Percentiles rank a stretch among this genome's conserved stretches.
Evolutionary conservation across 1,140 invertebrate species (phyloP).

Genomic region (Solenopsis invicta): DNA sequence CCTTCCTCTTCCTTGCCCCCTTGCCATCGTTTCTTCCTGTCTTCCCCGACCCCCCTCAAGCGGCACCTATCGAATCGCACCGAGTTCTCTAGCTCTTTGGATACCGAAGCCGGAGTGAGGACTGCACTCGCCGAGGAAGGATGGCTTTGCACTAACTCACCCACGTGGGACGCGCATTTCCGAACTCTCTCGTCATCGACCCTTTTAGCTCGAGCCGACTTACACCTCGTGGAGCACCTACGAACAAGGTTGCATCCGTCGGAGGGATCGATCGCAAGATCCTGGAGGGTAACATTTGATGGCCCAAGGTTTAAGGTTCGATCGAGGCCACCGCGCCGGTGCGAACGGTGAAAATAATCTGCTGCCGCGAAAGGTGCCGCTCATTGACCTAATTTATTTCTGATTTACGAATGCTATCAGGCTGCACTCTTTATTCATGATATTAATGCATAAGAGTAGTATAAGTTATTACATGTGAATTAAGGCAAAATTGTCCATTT

Average conservation of each 20-base stretch:
- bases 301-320: conserved; percentile 54
- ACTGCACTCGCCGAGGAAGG: conserved; percentile 77
- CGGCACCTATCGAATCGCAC: conserved; percentile 50
- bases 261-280: conserved; percentile 66
- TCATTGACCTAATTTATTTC: conserved; percentile 36
- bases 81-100: conserved; percentile 46
- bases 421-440: background rate
- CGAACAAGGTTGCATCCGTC: conserved; percentile 72
- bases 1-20: conserved; percentile 41
- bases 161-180: conserved; percentile 83
- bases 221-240: conserved; percentile 69
- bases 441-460: background rate
- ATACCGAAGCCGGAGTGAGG: conserved; percentile 59
- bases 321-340: conserved; percentile 33
- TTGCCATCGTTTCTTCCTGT: conserved; percentile 45
- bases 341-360: conserved; percentile 47
- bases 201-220: conserved; percentile 81
- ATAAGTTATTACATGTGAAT: background rate
- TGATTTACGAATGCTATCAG: conserved; percentile 12
- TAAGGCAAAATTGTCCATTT: background rate
- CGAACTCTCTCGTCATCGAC: conserved; percentile 85
- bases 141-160: conserved; percentile 81
- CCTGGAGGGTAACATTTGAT: conserved; percentile 69
- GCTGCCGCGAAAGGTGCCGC: conserved; percentile 1
- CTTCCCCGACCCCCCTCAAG: conserved; percentile 29